phyloP scores from a whole-genome alignment of 2,888 invertebrate species.

The Aphrophora alni region DNA sequence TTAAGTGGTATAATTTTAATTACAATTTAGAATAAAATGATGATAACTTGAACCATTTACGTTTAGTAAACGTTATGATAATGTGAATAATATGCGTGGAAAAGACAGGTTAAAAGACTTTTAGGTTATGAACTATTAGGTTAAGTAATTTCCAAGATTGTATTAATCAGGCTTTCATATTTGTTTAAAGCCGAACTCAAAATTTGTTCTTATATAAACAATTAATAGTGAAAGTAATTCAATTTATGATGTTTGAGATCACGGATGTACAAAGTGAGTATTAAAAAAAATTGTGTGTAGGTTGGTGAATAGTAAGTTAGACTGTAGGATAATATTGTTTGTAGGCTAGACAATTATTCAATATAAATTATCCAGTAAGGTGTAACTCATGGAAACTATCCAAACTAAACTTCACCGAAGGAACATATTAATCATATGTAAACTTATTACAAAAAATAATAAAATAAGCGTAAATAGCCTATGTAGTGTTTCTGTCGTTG shows the following conservation, averaged over 20 bases:
- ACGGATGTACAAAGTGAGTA: conserved; percentile 84
- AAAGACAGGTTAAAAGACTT: not conserved
- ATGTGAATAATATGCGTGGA: not conserved
- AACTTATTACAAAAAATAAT: too few relatives aligned
- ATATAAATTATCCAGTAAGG: too few relatives aligned
- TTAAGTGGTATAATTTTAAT: not conserved
- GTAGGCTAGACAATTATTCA: too few relatives aligned
- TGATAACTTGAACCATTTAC: not conserved
- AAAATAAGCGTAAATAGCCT: too few relatives aligned
- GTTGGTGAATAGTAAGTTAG: too few relatives aligned
- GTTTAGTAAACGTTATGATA: not conserved
- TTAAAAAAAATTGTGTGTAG: not conserved
- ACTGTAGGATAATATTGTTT: too few relatives aligned
- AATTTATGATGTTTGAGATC: conserved; percentile 76
- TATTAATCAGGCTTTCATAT: not conserved
- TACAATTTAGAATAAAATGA: not conserved
- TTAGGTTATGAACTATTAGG: not conserved
- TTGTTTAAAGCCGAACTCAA: not conserved
- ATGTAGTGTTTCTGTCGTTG: too few relatives aligned
- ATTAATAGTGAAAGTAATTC: not conserved
- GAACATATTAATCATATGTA: too few relatives aligned
- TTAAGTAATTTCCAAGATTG: not conserved
- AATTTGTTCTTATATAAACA: not conserved
- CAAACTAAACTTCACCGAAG: too few relatives aligned
- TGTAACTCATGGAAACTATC: too few relatives aligned